Conservation (phyloP, 2,113 vertebrate genomes). For the Empidonax traillii region DNA sequence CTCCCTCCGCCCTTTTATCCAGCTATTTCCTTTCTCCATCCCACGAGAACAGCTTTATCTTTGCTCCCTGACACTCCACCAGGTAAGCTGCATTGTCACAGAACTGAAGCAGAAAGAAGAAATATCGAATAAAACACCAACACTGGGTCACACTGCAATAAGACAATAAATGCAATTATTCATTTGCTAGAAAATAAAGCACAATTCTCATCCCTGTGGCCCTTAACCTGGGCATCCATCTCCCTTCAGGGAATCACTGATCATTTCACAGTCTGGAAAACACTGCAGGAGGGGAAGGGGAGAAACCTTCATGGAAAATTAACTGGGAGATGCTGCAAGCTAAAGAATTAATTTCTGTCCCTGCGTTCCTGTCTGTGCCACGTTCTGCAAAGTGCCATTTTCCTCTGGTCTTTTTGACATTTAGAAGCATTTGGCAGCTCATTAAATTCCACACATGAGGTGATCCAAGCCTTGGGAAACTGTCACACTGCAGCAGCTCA, state of each 20-base stretch:
- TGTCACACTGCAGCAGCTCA: neutral
- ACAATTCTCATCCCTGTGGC: neutral
- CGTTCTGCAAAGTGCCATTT: neutral
- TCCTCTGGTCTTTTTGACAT: neutral
- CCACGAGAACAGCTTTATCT: neutral
- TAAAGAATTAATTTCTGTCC: neutral
- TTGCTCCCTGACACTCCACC: neutral
- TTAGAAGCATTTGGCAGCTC: slow-evolving; percentile 5
- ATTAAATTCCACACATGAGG: neutral
- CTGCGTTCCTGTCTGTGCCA: neutral
- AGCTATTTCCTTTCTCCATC: neutral
- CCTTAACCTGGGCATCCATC: neutral
- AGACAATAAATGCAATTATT: neutral
- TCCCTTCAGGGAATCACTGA: neutral
- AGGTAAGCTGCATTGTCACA: neutral
- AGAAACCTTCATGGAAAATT: slow-evolving; percentile 36
- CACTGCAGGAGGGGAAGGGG: neutral
- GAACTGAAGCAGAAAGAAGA: neutral
- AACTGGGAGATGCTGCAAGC: neutral
- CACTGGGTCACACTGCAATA: accelerated
- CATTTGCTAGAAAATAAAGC: neutral
- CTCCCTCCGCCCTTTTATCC: neutral
- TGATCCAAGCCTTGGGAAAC: neutral
- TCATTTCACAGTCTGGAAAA: neutral
- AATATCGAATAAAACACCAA: neutral